A percentile compares a stretch with the other conserved stretches of the same genome.
Evolutionary conservation across 2,888 invertebrate species (phyloP).

Genomic region (Torymus tubicola): DNA sequence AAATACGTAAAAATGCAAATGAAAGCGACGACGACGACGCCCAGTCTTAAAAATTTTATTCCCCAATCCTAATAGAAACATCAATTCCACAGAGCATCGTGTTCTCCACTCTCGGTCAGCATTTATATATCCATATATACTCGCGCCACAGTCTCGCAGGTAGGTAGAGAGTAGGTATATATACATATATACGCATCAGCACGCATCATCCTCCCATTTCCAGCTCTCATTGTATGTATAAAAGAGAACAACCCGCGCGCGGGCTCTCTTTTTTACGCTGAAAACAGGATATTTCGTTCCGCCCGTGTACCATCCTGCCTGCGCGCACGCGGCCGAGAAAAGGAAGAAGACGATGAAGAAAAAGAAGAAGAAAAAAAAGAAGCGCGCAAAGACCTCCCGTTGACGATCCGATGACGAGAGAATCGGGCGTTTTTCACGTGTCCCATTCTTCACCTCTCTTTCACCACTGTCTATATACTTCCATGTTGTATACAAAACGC

Average conservation of each 20-base stretch:
- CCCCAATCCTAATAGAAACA: neutral
- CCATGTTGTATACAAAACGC: neutral
- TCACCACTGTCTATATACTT: neutral
- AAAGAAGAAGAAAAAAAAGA: neutral
- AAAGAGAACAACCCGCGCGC: neutral
- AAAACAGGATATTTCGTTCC: constrained; percentile 46
- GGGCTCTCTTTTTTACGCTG: neutral
- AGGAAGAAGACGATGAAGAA: neutral
- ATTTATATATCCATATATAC: too few relatives aligned
- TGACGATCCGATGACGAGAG: constrained; percentile 49
- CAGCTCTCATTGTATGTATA: constrained; percentile 7
- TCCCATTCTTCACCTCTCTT: constrained; percentile 1
- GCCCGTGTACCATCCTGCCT: neutral
- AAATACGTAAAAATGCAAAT: too few relatives aligned
- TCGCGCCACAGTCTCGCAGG: neutral
- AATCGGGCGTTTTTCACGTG: constrained; percentile 15
- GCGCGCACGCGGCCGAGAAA: neutral
- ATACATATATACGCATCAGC: too few relatives aligned
- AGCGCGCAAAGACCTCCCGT: constrained; percentile 27
- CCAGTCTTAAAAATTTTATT: neutral
- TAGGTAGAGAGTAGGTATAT: neutral
- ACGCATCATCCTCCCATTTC: constrained; percentile 26
- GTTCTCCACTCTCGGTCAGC: constrained; percentile 13
- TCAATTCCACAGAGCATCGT: constrained; percentile 24
- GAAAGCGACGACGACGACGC: too few relatives aligned